Percentiles rank a stretch among this genome's conserved stretches.
Evolutionary conservation across 2,888 invertebrate genomes (phyloP).

Genomic region (Habrosyne pyritoides): DNA sequence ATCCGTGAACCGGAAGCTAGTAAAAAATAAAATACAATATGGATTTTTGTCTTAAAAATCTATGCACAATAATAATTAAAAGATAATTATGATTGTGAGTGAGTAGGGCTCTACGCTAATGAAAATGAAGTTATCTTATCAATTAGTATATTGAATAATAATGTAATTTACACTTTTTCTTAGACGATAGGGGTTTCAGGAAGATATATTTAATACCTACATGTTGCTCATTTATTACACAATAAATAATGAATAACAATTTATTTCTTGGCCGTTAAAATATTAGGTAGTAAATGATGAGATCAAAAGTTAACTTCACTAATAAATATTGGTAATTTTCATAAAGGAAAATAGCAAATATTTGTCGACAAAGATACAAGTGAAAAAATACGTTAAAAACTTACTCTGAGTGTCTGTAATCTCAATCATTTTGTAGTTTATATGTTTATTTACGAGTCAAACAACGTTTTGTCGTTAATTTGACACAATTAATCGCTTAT

Average conservation of each 20-base stretch:
- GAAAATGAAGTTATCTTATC: too few relatives aligned
- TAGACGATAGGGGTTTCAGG: too few relatives aligned
- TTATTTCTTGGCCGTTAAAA: too few relatives aligned
- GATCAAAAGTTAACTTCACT: neutral
- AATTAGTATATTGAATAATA: too few relatives aligned
- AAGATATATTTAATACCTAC: too few relatives aligned
- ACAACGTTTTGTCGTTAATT: slow-evolving; percentile 23
- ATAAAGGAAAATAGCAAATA: neutral
- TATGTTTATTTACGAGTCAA: slow-evolving; percentile 21
- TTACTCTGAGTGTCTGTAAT: slow-evolving; percentile 93
- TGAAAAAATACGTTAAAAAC: slow-evolving; percentile 50
- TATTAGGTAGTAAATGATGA: neutral
- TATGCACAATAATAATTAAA: too few relatives aligned
- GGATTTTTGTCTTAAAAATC: too few relatives aligned
- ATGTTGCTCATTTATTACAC: neutral
- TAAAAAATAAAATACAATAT: too few relatives aligned
- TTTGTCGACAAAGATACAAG: slow-evolving; percentile 1
- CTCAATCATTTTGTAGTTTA: slow-evolving; percentile 87
- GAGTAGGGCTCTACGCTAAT: too few relatives aligned
- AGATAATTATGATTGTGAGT: too few relatives aligned
- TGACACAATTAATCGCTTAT: slow-evolving; percentile 47
- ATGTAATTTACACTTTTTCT: too few relatives aligned
- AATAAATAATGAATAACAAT: neutral
- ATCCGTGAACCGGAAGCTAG: too few relatives aligned
- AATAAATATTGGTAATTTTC: slow-evolving; percentile 4